These are phyloP conservation scores for Megaustenia siamemsis DNA, from an alignment of 2,888 invertebrate genomes.

Conservation along the genomic window DNA sequence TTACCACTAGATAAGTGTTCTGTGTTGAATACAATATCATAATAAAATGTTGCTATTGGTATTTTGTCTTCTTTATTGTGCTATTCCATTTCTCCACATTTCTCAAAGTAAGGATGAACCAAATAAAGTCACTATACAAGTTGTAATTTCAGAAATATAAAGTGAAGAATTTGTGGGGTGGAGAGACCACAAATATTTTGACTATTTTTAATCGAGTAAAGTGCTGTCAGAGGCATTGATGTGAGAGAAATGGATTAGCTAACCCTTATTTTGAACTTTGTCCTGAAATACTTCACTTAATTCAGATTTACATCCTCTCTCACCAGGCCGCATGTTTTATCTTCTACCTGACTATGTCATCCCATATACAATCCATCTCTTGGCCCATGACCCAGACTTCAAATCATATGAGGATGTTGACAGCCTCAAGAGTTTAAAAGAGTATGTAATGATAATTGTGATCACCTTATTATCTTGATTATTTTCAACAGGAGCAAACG, in stretches of 20 bases:
- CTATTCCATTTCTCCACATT: not conserved
- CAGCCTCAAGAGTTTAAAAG: slow-evolving; percentile 87
- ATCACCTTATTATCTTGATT: too few species aligned
- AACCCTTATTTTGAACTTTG: not conserved
- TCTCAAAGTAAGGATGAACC: not conserved
- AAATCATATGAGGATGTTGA: slow-evolving; percentile 88
- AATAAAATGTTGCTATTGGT: too few species aligned
- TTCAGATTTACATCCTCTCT: slow-evolving; percentile 16
- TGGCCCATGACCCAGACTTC: slow-evolving; percentile 94
- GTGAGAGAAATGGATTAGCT: not conserved
- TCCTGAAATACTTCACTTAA: not conserved
- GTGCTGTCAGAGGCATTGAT: not conserved
- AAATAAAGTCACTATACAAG: not conserved
- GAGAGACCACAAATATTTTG: not conserved
- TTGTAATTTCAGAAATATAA: not conserved
- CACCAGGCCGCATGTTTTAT: slow-evolving; percentile 74
- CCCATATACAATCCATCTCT: slow-evolving; percentile 95
- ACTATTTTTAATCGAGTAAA: not conserved
- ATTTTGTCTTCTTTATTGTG: not conserved
- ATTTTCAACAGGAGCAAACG: too few species aligned
- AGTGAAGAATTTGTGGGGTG: not conserved
- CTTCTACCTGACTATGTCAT: slow-evolving; percentile 96
- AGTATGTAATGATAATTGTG: slow-evolving; percentile 80
- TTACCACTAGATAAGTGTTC: too few species aligned
- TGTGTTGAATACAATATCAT: too few species aligned